Conservation (phyloP, 2,113 vertebrate genomes). For the Stigmatopora nigra region DNA sequence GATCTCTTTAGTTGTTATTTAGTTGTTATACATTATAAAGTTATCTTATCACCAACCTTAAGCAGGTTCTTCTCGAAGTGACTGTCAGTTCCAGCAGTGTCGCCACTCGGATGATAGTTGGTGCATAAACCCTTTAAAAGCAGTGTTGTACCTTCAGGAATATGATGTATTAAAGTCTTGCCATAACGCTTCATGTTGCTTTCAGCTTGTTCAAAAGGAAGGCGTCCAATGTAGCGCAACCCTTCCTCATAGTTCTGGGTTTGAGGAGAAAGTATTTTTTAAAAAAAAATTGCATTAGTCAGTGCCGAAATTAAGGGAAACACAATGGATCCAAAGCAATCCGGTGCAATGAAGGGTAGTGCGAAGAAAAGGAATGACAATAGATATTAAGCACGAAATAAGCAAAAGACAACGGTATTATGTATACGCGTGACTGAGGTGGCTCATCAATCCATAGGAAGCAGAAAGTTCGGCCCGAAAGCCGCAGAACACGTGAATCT, state of each 20-base stretch:
- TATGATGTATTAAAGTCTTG: conserved; percentile 92
- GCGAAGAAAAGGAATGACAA: too few species aligned
- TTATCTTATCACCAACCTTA: conserved; percentile 57
- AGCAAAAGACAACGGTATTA: too few species aligned
- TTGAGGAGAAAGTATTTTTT: conserved; percentile 2
- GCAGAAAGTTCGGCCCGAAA: too few species aligned
- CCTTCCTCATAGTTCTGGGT: conserved; percentile 92
- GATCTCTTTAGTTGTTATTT: background rate
- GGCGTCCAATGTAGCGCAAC: conserved; percentile 84
- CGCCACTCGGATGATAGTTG: conserved; percentile 71
- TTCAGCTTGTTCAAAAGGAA: conserved; percentile 94
- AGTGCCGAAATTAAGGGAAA: too few species aligned
- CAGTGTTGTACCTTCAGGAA: conserved; percentile 83
- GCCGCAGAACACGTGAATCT: too few species aligned
- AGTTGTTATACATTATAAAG: background rate
- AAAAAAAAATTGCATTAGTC: too few species aligned
- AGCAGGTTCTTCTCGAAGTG: conserved; percentile 33
- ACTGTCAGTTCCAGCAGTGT: conserved; percentile 52
- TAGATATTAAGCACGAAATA: too few species aligned
- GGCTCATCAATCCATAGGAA: too few species aligned
- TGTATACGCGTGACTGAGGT: too few species aligned
- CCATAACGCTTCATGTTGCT: conserved; percentile 98
- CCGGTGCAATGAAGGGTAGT: too few species aligned
- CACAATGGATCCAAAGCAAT: too few species aligned
- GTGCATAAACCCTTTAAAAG: conserved; percentile 89